A percentile compares a stretch with the other conserved stretches of the same genome.
Evolutionary conservation across 2,113 vertebrate genomes (phyloP).

Genomic region (Odocoileus virginianus): DNA sequence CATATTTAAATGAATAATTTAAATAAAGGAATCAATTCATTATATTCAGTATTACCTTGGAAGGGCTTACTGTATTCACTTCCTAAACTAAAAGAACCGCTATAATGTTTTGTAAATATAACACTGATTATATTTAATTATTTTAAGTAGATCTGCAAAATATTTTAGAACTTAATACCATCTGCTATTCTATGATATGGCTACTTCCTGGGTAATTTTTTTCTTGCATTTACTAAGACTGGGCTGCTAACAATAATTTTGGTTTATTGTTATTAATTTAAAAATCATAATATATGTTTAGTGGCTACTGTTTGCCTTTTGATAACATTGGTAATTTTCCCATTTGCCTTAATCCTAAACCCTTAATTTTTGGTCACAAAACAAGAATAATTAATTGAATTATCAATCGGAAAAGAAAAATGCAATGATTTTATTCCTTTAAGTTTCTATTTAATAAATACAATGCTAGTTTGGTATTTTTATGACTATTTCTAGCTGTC

Average conservation of each 20-base stretch:
- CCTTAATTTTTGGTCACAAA: background rate
- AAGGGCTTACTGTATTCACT: background rate
- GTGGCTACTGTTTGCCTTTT: background rate
- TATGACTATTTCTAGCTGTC: background rate
- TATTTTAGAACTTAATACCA: slow-evolving; percentile 6
- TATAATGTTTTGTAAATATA: slow-evolving; percentile 29
- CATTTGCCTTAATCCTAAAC: background rate
- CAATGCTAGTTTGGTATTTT: background rate
- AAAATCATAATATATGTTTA: background rate
- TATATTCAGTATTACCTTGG: background rate
- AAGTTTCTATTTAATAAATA: background rate
- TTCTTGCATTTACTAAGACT: background rate
- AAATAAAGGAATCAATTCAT: background rate
- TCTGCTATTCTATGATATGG: background rate
- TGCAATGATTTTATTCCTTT: background rate
- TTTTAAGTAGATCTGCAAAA: slow-evolving; percentile 16
- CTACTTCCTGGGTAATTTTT: slow-evolving; percentile 4
- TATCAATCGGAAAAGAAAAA: background rate
- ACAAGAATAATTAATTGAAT: background rate
- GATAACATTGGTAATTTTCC: background rate
- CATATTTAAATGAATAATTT: background rate
- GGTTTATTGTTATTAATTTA: background rate
- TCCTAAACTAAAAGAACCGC: background rate
- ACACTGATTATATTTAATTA: background rate
- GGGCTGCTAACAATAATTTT: background rate